These are phyloP conservation scores for Rhopalosiphum maidis DNA, from an alignment of 1,140 invertebrate species.

Conservation along the genomic window DNA sequence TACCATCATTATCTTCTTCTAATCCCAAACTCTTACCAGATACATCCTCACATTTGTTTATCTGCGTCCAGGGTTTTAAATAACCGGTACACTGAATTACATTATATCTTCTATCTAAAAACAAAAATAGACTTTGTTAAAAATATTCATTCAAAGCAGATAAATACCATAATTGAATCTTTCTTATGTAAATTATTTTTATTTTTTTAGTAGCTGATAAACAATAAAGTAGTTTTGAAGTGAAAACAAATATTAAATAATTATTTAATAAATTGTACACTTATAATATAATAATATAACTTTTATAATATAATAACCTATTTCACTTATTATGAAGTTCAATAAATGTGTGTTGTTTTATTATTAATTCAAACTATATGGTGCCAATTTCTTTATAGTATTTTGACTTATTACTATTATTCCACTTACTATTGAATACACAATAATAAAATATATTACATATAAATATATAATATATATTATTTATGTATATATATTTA, in stretches of 20 bases:
- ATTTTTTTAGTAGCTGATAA: too few species aligned
- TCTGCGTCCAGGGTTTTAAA: conserved; percentile 87
- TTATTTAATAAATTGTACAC: too few species aligned
- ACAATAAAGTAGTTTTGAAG: too few species aligned
- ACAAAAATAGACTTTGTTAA: neutral
- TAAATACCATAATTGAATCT: neutral
- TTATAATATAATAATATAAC: too few species aligned
- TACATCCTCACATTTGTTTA: conserved; percentile 75
- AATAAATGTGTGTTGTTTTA: too few species aligned
- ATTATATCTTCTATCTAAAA: conserved; percentile 76
- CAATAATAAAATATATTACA: neutral
- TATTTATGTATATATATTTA: too few species aligned
- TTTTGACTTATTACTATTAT: neutral
- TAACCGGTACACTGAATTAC: conserved; percentile 90
- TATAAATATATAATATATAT: neutral
- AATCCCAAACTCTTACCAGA: conserved; percentile 67
- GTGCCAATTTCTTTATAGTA: neutral
- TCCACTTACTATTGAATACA: neutral
- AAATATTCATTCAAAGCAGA: neutral
- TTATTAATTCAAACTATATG: neutral
- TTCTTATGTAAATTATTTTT: neutral
- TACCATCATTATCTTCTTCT: conserved; percentile 67
- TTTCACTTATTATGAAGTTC: too few species aligned
- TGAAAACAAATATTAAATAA: too few species aligned
- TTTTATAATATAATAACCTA: too few species aligned